These are phyloP conservation scores for Epistrophe eligans DNA, from an alignment of 2,888 invertebrate species.

Conservation along the genomic window DNA sequence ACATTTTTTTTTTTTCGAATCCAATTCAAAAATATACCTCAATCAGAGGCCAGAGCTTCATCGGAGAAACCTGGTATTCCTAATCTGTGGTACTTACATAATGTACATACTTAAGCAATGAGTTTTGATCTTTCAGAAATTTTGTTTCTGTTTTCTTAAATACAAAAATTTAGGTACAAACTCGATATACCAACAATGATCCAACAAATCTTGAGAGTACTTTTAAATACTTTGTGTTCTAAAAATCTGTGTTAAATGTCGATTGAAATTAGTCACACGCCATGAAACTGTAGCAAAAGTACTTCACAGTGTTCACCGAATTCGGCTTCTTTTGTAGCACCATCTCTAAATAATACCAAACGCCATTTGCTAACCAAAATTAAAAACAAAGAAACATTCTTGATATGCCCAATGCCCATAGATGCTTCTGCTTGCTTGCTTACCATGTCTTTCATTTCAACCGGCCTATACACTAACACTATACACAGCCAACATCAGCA, in stretches of 20 bases:
- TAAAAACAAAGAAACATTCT: conserved; percentile 31
- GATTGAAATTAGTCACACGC: conserved; percentile 67
- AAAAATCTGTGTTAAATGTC: conserved; percentile 49
- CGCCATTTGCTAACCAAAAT: conserved; percentile 23
- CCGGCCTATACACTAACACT: not conserved
- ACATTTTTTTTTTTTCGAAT: too few relatives aligned
- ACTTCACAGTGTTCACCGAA: conserved; percentile 18
- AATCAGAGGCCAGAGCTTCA: too few relatives aligned
- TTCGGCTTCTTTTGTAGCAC: conserved; percentile 68
- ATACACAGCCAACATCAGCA: not conserved
- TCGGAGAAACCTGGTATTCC: too few relatives aligned
- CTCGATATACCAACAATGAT: not conserved
- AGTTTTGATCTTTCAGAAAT: too few relatives aligned
- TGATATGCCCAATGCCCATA: not conserved
- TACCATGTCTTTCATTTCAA: conserved; percentile 36
- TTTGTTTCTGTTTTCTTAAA: too few relatives aligned
- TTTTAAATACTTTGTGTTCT: conserved; percentile 5
- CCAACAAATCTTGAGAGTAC: not conserved
- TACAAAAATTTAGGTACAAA: not conserved
- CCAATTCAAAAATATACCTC: too few relatives aligned
- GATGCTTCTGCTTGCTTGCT: conserved; percentile 1
- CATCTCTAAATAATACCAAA: conserved; percentile 20
- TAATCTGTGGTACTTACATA: too few relatives aligned
- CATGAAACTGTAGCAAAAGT: conserved; percentile 61
- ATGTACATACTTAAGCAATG: too few relatives aligned